Evolutionary conservation across 2,888 invertebrate genomes (phyloP).

Genomic region (Synanthedon formicaeformis): DNA sequence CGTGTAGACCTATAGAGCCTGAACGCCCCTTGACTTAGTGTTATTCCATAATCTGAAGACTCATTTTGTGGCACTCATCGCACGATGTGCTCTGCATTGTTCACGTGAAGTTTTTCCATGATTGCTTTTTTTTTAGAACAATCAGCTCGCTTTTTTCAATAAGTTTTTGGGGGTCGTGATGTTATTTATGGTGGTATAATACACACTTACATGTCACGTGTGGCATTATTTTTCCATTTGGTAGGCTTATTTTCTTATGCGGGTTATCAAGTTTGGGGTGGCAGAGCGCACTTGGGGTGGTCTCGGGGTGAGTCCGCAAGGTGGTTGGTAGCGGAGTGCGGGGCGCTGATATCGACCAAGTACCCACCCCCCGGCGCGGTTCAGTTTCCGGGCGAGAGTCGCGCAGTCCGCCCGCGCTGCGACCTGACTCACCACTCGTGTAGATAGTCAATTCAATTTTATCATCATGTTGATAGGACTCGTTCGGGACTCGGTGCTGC

Average conservation of each 20-base stretch:
- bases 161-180: conserved; percentile 15
- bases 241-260: conserved; percentile 65
- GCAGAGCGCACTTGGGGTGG: conserved; percentile 47
- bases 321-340: conserved; percentile 45
- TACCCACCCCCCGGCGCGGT: conserved; percentile 67
- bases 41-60: conserved; percentile 24
- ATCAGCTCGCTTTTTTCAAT: not conserved
- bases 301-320: conserved; percentile 54
- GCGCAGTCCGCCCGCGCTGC: conserved; percentile 72
- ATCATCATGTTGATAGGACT: conserved; percentile 86
- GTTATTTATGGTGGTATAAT: too few relatives aligned
- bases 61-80: too few relatives aligned
- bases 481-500: conserved; percentile 91
- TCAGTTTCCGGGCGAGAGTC: conserved; percentile 73
- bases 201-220: conserved; percentile 40
- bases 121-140: not conserved
- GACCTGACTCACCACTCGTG: conserved; percentile 57
- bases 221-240: conserved; percentile 66
- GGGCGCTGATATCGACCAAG: conserved; percentile 72
- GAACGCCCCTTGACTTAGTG: conserved; percentile 55
- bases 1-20: conserved; percentile 35
- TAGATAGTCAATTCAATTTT: conserved; percentile 61
- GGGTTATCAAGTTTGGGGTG: conserved; percentile 66
- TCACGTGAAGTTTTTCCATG: not conserved
- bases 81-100: not conserved